Evolutionary conservation across 2,113 vertebrate genomes (phyloP).

Genomic region (Echinops telfairi): DNA sequence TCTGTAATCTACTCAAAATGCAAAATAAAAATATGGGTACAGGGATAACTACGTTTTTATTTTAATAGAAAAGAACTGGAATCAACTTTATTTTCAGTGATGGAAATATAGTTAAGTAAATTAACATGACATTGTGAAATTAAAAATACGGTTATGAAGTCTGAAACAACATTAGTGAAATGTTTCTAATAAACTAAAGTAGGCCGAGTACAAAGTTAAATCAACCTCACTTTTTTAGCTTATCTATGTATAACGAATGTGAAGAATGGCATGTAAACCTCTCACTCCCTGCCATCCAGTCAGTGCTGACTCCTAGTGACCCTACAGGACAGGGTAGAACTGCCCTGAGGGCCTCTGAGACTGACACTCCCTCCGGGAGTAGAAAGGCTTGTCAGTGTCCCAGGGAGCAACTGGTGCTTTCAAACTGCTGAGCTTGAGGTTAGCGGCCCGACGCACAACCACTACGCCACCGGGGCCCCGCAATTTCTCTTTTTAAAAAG

Average conservation of each 20-base stretch:
- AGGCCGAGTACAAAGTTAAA: background rate
- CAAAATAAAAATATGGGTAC: background rate
- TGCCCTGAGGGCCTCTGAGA: too few species aligned
- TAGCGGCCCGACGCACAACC: too few species aligned
- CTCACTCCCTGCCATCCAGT: too few species aligned
- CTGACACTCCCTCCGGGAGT: too few species aligned
- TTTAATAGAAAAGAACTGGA: background rate
- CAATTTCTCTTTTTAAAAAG: too few species aligned
- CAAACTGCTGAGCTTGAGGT: too few species aligned
- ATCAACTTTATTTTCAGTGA: background rate
- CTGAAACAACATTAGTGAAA: background rate
- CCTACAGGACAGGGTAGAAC: too few species aligned
- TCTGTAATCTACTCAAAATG: background rate
- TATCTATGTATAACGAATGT: background rate
- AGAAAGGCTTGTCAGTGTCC: too few species aligned
- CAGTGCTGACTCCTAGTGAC: too few species aligned
- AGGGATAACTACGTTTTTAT: background rate
- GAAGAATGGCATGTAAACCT: too few species aligned
- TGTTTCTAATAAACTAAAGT: conserved; percentile 16
- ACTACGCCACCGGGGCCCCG: too few species aligned
- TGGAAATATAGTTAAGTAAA: background rate
- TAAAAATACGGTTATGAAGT: background rate
- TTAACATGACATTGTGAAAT: background rate
- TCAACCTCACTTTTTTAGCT: background rate
- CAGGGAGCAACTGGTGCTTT: too few species aligned